phyloP scores from a whole-genome alignment of 2,888 invertebrate genomes.

The Mechanitis mazaeus region DNA sequence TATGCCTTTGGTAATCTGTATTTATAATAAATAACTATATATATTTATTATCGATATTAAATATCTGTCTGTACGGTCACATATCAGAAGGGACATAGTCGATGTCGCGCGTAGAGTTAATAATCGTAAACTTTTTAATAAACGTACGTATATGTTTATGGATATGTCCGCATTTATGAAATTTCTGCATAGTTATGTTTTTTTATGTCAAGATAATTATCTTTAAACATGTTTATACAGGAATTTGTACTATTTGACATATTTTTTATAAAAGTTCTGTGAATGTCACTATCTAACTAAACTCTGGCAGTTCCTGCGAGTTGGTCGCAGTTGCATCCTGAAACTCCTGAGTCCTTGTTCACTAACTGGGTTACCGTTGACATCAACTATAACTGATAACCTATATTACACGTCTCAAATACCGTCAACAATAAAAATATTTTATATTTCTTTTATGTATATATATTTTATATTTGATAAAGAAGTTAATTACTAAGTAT shows the following conservation, averaged over 20 bases:
- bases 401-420: neutral
- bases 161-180: constrained; percentile 25
- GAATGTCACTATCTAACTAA: constrained; percentile 19
- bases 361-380: constrained; percentile 40
- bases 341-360: constrained; percentile 45
- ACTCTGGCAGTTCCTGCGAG: constrained; percentile 43
- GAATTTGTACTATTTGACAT: neutral
- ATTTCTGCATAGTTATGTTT: constrained; percentile 23
- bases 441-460: neutral
- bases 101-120: constrained; percentile 24
- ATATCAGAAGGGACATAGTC: constrained; percentile 25
- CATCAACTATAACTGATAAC: constrained; percentile 17
- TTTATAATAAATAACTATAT: too few relatives aligned
- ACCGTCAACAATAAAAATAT: neutral
- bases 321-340: constrained; percentile 48
- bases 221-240: constrained; percentile 5
- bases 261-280: neutral
- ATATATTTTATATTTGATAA: neutral
- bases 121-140: constrained; percentile 32
- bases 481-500: neutral
- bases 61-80: constrained; percentile 18
- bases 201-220: constrained; percentile 10
- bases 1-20: neutral
- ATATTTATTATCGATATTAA: constrained; percentile 15
- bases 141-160: constrained; percentile 22